Evolutionary conservation across 2,797 vertebrate genomes (phyloP), one percentile per base, ranked within the genome.

Genomic region (Danio jaintianensis): DNA sequence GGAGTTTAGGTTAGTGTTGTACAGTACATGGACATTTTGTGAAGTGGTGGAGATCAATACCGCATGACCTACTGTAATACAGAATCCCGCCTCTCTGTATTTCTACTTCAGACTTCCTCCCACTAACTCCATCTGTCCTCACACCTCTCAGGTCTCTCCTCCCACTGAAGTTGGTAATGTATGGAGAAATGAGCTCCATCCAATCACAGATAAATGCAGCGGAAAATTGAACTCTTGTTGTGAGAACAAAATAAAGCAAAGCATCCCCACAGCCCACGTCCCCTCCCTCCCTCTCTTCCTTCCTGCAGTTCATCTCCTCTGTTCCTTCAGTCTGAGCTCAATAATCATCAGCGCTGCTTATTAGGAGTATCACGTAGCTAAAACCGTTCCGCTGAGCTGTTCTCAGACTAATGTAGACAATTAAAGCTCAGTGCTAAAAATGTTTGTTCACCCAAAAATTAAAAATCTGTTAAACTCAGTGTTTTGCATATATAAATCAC

Each of bases 41-140:
- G 80, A 91, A 89, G 82, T 82, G 84, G 16, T 83, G 43, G 61
- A 56, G 86, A 91, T 93, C 89, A 88, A 92, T 92, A 91, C 50
- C 86, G 79, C 86, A 88, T 91, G 87, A 91, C 87, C 64, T 75
- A 82, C 73, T 62, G 64, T 84, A 59, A 29, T 18, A 70, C 16
- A 70, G 84, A 84, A 82, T 69, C 42, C 42, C 20, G 53, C n/a
- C 43, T 40, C 56, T 18, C 50, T 29, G 47, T 42, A 48, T 61
- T 40, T 20, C 43, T 47, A 52, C 48, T 77, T 53, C 42, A 68
- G 76, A 76, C 64, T 59, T 15, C 52, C 74, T 67, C 68, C 81
- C 8, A 59, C 40, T 48, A 11, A 45, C 63, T 74, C 47, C 29
- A 52, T 15, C 42, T 40, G 12, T 78, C 73, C 76, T 47, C 68